A percentile compares a stretch with the other conserved stretches of the same genome.
phyloP scores from a whole-genome alignment of 2,888 invertebrate genomes.

The Cataglyphis rosenhaueri region DNA sequence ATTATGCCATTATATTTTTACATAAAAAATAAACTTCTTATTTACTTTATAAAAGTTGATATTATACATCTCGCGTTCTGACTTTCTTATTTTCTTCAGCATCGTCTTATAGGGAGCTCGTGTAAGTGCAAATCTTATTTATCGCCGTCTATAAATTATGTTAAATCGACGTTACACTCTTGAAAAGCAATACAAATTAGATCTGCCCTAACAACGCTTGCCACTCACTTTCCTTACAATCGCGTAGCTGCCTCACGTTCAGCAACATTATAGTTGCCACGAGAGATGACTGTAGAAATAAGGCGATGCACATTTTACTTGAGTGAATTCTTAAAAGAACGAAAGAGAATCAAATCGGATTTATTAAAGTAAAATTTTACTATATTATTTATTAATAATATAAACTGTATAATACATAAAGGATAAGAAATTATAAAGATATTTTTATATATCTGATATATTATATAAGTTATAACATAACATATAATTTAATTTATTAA shows the following conservation, averaged over 20 bases:
- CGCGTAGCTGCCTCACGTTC: not conserved
- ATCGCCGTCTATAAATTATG: not conserved
- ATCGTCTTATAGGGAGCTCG: not conserved
- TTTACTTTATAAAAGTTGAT: not conserved
- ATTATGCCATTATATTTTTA: not conserved
- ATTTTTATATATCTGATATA: not conserved
- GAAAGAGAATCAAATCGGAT: not conserved
- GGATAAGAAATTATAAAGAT: not conserved
- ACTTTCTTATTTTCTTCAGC: not conserved
- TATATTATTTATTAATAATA: not conserved
- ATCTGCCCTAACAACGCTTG: constrained; percentile 33
- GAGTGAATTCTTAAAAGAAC: not conserved
- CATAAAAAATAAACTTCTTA: not conserved
- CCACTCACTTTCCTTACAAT: constrained; percentile 5
- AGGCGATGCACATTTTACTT: not conserved
- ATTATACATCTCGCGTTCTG: not conserved
- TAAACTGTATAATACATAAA: not conserved
- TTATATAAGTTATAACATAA: not conserved
- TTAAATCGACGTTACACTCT: constrained; percentile 30
- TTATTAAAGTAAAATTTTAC: not conserved
- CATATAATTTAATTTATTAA: not conserved
- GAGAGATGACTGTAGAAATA: not conserved
- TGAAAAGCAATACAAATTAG: constrained; percentile 45
- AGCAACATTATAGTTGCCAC: not conserved
- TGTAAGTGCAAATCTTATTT: constrained; percentile 14